A percentile compares a stretch with the other conserved stretches of the same genome.
Conservation (phyloP, 1,140 invertebrate species). For the Dinoponera quadriceps region DNA sequence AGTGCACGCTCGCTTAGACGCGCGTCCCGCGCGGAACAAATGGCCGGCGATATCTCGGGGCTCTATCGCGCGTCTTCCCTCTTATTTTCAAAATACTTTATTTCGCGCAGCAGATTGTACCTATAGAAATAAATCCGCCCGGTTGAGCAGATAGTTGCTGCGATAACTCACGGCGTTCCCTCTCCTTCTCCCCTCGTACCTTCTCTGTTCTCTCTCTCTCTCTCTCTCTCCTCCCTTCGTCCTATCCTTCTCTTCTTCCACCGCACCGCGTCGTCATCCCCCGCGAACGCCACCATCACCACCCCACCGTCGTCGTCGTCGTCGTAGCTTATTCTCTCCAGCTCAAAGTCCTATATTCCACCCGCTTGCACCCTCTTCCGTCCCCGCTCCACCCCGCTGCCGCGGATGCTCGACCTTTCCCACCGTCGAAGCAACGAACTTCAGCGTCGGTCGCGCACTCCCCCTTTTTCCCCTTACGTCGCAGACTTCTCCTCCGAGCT, state of each 20-base stretch:
- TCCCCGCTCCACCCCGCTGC: background rate
- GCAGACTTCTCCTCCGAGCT: slow-evolving; percentile 54
- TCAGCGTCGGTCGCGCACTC: slow-evolving; percentile 31
- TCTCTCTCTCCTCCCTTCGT: slow-evolving; percentile 17
- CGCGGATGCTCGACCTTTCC: slow-evolving; percentile 62
- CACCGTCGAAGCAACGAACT: slow-evolving; percentile 63
- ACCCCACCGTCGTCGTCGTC: slow-evolving; percentile 35
- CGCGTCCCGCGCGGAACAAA: slow-evolving; percentile 64
- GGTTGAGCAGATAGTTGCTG: slow-evolving; percentile 81
- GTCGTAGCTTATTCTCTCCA: slow-evolving; percentile 73
- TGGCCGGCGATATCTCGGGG: slow-evolving; percentile 68
- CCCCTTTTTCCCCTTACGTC: slow-evolving; percentile 1
- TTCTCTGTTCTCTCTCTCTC: slow-evolving; percentile 40
- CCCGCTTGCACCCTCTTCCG: slow-evolving; percentile 41
- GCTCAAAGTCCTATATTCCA: slow-evolving; percentile 74
- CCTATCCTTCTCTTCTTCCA: slow-evolving; percentile 20
- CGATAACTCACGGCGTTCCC: slow-evolving; percentile 77
- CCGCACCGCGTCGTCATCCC: slow-evolving; percentile 30
- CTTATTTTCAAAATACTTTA: slow-evolving; percentile 82
- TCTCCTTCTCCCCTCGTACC: background rate
- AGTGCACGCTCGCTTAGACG: slow-evolving; percentile 24
- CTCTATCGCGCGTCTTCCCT: slow-evolving; percentile 67
- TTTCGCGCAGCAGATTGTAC: slow-evolving; percentile 83
- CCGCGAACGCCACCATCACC: slow-evolving; percentile 27
- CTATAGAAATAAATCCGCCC: slow-evolving; percentile 84